phyloP scores from a whole-genome alignment of 2,113 vertebrate species.

The Epinephelus fuscoguttatus region DNA sequence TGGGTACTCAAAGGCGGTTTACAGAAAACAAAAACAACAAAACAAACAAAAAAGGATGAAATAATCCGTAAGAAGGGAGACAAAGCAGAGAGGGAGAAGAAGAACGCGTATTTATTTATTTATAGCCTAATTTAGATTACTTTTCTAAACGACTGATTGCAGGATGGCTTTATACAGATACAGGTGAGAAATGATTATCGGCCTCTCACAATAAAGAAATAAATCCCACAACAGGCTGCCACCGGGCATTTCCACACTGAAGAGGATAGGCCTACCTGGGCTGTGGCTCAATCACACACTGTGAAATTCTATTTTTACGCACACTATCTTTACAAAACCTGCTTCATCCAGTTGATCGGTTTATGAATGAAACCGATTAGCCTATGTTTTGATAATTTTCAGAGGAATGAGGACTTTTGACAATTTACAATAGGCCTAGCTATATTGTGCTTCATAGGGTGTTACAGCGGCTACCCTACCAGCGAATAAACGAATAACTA shows the following conservation, averaged over 20 bases:
- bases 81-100: too few relatives aligned
- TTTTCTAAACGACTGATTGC: background rate
- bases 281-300: background rate
- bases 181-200: background rate
- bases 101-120: too few relatives aligned
- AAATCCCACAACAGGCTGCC: background rate
- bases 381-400: conserved; percentile 8
- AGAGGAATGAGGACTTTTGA: background rate
- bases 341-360: background rate
- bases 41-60: too few relatives aligned
- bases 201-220: background rate
- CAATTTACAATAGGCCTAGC: background rate
- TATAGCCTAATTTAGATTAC: too few relatives aligned
- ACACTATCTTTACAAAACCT: background rate
- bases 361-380: conserved; percentile 26
- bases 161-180: background rate
- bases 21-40: too few relatives aligned
- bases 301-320: too few relatives aligned
- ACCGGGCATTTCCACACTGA: background rate
- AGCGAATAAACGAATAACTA: background rate
- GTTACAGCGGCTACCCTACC: conserved; percentile 14
- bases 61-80: too few relatives aligned
- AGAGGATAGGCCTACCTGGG: background rate
- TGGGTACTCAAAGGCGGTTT: too few relatives aligned
- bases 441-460: background rate